Conservation (phyloP, 2,113 vertebrate genomes). For the Acrocephalus kingi region DNA sequence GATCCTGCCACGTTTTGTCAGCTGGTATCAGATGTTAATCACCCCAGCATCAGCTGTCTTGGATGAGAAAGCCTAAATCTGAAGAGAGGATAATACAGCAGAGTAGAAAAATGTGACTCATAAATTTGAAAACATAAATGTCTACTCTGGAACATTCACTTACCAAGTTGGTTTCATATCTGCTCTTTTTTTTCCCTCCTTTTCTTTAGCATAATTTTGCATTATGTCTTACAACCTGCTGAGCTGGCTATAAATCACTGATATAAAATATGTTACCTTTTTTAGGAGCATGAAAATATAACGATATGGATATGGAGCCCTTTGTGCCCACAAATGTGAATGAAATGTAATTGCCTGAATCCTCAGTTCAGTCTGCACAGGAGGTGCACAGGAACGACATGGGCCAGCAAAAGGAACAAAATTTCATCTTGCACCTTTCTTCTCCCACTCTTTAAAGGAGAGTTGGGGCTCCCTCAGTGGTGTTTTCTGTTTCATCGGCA, state of each 20-base stretch:
- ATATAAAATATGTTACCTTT: not conserved
- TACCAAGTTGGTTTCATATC: not conserved
- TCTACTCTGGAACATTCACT: not conserved
- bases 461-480: not conserved
- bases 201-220: not conserved
- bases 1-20: not conserved
- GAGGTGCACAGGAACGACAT: rapidly evolving
- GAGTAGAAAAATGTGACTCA: not conserved
- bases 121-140: not conserved
- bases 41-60: not conserved
- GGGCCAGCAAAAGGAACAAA: not conserved
- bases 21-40: not conserved
- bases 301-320: not conserved
- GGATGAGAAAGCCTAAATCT: not conserved
- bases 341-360: not conserved
- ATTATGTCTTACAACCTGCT: not conserved
- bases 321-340: not conserved
- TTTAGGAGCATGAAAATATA: not conserved
- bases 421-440: not conserved
- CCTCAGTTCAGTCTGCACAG: not conserved
- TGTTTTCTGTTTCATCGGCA: not conserved
- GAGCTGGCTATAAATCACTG: not conserved
- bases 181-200: rapidly evolving
- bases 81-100: not conserved
- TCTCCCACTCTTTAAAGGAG: not conserved